These are phyloP conservation scores for Zaprionus obscuricornis DNA, from an alignment of 2,888 invertebrate species.

Conservation along the genomic window DNA sequence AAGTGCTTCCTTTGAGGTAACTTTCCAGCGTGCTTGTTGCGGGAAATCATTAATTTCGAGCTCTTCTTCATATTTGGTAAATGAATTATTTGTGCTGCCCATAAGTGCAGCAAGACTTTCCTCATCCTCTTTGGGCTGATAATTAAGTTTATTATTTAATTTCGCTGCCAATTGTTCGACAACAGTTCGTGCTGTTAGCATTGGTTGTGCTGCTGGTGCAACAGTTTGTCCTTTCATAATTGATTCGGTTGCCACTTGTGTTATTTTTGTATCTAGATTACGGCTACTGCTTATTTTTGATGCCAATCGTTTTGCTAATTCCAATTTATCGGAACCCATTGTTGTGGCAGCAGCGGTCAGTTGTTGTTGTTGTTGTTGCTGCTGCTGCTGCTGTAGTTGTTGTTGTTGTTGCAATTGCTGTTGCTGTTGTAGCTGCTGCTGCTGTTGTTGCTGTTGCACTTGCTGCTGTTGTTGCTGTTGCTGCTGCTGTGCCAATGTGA, in stretches of 20 bases:
- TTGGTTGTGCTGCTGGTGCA: slow-evolving; percentile 87
- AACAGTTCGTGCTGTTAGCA: slow-evolving; percentile 95
- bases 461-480: too few species aligned
- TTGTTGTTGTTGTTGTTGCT: slow-evolving; percentile 59
- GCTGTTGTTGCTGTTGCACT: slow-evolving; percentile 33
- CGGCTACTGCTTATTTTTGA: slow-evolving; percentile 94
- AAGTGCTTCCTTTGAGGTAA: slow-evolving; percentile 98
- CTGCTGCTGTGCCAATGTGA: too few species aligned
- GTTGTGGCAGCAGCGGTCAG: slow-evolving; percentile 73
- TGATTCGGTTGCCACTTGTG: slow-evolving; percentile 95
- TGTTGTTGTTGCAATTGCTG: slow-evolving; percentile 69
- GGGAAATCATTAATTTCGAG: slow-evolving; percentile 99
- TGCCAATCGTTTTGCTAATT: slow-evolving; percentile 93
- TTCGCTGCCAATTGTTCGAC: slow-evolving; percentile 99
- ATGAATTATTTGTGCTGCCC: slow-evolving; percentile 85
- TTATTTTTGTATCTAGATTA: slow-evolving; percentile 94
- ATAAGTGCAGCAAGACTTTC: slow-evolving; percentile 86
- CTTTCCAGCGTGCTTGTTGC: slow-evolving; percentile 98
- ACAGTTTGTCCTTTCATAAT: slow-evolving; percentile 90
- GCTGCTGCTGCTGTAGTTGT: slow-evolving; percentile 43
- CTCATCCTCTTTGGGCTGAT: slow-evolving; percentile 96
- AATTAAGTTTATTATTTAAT: slow-evolving; percentile 97
- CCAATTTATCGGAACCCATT: slow-evolving; percentile 89
- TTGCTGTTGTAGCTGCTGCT: slow-evolving; percentile 64
- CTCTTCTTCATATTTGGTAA: slow-evolving; percentile 98